Conservation (phyloP, 2,888 invertebrate genomes). For the Tillus elongatus region DNA sequence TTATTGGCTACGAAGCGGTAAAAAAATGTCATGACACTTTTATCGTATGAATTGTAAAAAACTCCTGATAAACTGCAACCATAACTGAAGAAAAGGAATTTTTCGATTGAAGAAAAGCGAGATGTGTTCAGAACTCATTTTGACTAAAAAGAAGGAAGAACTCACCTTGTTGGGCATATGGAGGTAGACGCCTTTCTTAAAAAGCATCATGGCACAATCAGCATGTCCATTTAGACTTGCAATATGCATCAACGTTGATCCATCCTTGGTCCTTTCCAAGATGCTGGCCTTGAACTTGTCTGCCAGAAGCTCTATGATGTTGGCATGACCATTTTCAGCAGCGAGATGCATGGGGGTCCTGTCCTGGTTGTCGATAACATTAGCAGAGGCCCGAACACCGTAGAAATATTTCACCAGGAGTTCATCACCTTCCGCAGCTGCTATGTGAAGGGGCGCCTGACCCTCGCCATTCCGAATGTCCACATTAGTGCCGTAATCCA, state of each 20-base stretch:
- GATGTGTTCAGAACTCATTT: too few relatives aligned
- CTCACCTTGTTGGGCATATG: slow-evolving; percentile 96
- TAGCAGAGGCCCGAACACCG: slow-evolving; percentile 87
- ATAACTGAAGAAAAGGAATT: too few relatives aligned
- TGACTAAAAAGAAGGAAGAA: too few relatives aligned
- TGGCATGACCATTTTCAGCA: slow-evolving; percentile 93
- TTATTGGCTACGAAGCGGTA: too few relatives aligned
- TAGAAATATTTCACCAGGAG: slow-evolving; percentile 90
- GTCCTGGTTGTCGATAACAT: slow-evolving; percentile 92
- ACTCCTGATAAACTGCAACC: too few relatives aligned
- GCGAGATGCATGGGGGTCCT: slow-evolving; percentile 96
- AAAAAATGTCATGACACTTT: too few relatives aligned
- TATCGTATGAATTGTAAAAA: too few relatives aligned
- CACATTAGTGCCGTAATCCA: slow-evolving; percentile 86
- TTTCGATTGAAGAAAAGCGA: too few relatives aligned
- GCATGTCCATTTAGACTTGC: slow-evolving; percentile 96
- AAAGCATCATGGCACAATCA: slow-evolving; percentile 95
- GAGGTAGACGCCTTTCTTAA: slow-evolving; percentile 96
- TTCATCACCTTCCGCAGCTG: slow-evolving; percentile 93
- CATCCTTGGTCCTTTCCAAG: slow-evolving; percentile 93
- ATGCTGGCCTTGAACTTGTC: slow-evolving; percentile 98
- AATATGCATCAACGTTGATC: slow-evolving; percentile 97
- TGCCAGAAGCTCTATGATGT: slow-evolving; percentile 87
- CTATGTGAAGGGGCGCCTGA: slow-evolving; percentile 90
- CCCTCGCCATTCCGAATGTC: slow-evolving; percentile 92